Percentiles rank a stretch among this genome's conserved stretches.
These are phyloP conservation scores for Dynastes maya DNA, from an alignment of 2,888 invertebrate genomes.

Conservation along the genomic window DNA sequence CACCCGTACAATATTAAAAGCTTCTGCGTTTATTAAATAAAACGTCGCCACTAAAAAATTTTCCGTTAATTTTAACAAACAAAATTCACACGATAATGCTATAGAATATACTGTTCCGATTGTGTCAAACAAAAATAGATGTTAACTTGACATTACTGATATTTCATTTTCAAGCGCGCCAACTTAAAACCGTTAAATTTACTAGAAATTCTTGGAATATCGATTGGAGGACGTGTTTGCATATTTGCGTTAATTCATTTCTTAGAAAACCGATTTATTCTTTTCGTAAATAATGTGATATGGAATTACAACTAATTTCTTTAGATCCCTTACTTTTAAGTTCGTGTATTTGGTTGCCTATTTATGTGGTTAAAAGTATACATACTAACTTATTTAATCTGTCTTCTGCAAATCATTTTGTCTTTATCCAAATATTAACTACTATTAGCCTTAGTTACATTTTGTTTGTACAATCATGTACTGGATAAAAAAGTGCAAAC, in stretches of 20 bases:
- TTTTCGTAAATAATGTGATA: neutral
- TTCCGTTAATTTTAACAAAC: slow-evolving; percentile 52
- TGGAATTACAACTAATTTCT: neutral
- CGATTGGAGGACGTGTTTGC: slow-evolving; percentile 24
- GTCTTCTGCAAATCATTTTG: too few relatives aligned
- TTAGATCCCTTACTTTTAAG: neutral
- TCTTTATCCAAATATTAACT: too few relatives aligned
- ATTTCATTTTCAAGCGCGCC: neutral
- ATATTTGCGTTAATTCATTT: slow-evolving; percentile 20
- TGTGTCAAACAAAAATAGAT: slow-evolving; percentile 54
- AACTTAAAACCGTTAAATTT: neutral
- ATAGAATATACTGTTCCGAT: slow-evolving; percentile 52
- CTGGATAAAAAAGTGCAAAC: too few relatives aligned
- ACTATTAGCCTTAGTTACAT: too few relatives aligned
- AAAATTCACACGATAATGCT: slow-evolving; percentile 50
- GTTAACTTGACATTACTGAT: slow-evolving; percentile 53
- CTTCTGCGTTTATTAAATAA: slow-evolving; percentile 5
- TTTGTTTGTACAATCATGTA: too few relatives aligned
- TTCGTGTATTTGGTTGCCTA: neutral
- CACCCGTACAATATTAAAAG: slow-evolving; percentile 26
- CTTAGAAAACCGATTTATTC: slow-evolving; percentile 25
- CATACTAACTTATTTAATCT: too few relatives aligned
- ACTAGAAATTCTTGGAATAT: slow-evolving; percentile 19
- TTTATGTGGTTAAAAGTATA: too few relatives aligned
- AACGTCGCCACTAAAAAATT: slow-evolving; percentile 51